Conservation (phyloP, 2,888 invertebrate species). For the Nomada flava region DNA sequence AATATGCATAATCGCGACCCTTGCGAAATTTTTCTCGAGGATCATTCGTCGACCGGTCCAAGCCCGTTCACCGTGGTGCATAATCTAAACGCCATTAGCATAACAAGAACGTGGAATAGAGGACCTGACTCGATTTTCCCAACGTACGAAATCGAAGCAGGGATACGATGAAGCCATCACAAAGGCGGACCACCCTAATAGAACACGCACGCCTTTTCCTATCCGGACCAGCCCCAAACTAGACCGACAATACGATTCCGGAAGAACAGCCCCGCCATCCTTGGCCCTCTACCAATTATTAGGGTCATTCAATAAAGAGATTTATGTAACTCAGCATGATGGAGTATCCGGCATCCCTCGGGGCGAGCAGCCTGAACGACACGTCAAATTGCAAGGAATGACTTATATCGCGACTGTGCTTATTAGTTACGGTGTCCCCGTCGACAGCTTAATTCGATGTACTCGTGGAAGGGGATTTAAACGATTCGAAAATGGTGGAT, state of each 20-base stretch:
- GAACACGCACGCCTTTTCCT: constrained; percentile 50
- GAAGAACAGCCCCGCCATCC: constrained; percentile 35
- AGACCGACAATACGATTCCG: constrained; percentile 45
- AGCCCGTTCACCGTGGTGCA: constrained; percentile 15
- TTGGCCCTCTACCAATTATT: constrained; percentile 66
- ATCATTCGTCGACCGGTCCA: not conserved
- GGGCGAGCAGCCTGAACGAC: constrained; percentile 32
- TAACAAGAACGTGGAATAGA: constrained; percentile 16
- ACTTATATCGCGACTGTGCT: constrained; percentile 52
- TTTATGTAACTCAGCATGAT: constrained; percentile 72
- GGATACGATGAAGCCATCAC: constrained; percentile 1
- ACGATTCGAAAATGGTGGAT: constrained; percentile 18
- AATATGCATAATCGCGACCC: not conserved
- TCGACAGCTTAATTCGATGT: constrained; percentile 39
- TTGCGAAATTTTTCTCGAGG: not conserved
- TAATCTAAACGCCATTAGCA: constrained; percentile 20
- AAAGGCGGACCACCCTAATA: constrained; percentile 23
- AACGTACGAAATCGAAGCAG: not conserved
- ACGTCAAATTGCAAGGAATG: constrained; percentile 62
- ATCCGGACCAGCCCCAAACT: constrained; percentile 50
- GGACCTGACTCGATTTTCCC: not conserved
- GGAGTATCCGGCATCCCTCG: constrained; percentile 57
- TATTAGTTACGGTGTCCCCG: constrained; percentile 27
- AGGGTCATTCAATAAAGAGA: constrained; percentile 72
- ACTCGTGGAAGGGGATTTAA: not conserved